A percentile compares a stretch with the other conserved stretches of the same genome.
phyloP scores from a whole-genome alignment of 2,113 vertebrate species.

The Bungarus multicinctus region DNA sequence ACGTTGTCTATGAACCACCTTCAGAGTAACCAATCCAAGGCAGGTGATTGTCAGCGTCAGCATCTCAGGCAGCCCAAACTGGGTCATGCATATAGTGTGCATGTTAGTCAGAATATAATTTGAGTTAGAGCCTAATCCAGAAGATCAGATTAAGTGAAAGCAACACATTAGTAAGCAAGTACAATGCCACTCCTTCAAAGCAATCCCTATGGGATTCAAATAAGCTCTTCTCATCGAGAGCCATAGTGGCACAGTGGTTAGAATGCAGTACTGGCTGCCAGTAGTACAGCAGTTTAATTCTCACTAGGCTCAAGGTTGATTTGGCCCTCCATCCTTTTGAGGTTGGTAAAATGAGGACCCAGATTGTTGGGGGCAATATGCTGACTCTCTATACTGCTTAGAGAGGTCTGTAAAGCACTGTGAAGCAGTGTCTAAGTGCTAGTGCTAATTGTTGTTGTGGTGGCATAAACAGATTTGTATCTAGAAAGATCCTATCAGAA shows the following conservation, averaged over 20 bases:
- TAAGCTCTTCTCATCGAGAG: not conserved
- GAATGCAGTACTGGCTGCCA: too few relatives aligned
- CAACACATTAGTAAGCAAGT: not conserved
- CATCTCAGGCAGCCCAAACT: not conserved
- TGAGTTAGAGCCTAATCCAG: not conserved
- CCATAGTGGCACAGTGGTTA: too few relatives aligned
- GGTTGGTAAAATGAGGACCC: too few relatives aligned
- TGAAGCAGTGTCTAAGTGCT: too few relatives aligned
- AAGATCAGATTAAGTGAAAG: not conserved
- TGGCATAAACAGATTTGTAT: not conserved
- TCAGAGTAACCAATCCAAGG: not conserved
- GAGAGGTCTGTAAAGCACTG: too few relatives aligned
- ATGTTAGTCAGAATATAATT: not conserved
- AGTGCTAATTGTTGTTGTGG: not conserved
- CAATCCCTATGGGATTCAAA: not conserved
- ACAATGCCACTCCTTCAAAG: not conserved
- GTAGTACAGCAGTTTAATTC: too few relatives aligned
- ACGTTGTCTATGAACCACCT: not conserved
- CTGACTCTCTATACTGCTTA: too few relatives aligned
- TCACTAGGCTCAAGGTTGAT: too few relatives aligned
- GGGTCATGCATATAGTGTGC: not conserved
- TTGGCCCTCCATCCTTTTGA: too few relatives aligned
- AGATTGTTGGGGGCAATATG: too few relatives aligned
- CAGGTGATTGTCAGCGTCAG: not conserved
- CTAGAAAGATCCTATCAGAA: not conserved